Evolutionary conservation across 1,140 invertebrate species (phyloP).

Genomic region (Ceratitis capitata): DNA sequence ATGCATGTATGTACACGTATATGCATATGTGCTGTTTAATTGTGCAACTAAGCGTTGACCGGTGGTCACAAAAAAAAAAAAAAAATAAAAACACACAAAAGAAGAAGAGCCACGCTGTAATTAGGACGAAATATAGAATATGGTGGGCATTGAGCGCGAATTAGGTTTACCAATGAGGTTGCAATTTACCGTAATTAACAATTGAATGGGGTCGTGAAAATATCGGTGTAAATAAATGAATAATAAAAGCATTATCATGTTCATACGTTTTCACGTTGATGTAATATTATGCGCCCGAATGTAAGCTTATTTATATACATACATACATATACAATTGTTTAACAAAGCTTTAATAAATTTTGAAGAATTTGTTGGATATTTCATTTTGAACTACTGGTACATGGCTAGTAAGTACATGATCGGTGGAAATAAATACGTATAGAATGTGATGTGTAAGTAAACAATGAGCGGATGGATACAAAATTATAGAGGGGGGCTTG

Average conservation of each 20-base stretch:
- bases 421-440: too few relatives aligned
- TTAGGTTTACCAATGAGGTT: conserved; percentile 15
- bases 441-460: too few relatives aligned
- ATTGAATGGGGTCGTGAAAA: background rate
- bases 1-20: background rate
- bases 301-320: background rate
- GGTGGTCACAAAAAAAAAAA: too few relatives aligned
- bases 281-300: background rate
- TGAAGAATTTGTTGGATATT: too few relatives aligned
- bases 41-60: background rate
- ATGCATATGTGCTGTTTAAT: background rate
- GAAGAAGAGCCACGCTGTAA: background rate
- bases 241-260: background rate
- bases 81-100: too few relatives aligned
- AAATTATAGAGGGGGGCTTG: too few relatives aligned
- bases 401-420: too few relatives aligned
- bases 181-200: conserved; percentile 18
- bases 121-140: background rate
- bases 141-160: background rate
- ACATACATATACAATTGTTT: background rate
- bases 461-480: too few relatives aligned
- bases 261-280: too few relatives aligned
- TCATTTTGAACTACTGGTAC: too few relatives aligned
- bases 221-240: background rate
- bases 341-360: too few relatives aligned